Base-by-base conservation (phyloP, 2,797 vertebrate genomes). In the Manis pentadactyla region DNA sequence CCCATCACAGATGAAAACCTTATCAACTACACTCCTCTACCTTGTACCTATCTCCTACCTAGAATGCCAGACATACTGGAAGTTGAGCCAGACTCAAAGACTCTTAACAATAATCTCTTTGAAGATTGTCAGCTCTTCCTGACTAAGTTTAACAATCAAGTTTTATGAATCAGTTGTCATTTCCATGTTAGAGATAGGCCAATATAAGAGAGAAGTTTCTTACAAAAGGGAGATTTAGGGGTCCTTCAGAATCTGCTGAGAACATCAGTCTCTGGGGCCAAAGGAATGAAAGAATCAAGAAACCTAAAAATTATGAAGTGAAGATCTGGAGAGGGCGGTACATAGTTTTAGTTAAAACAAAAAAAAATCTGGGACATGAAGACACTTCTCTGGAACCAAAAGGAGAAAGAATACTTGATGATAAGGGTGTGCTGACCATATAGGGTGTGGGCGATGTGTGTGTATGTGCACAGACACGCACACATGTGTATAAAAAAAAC, bases 141-240 rank as follows among this genome's bases (percentile, higher is more conserved):
- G 82, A n/a, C 31, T 96, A 92, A 92, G 78, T 96, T 25, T 92
- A 86, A 95, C 84, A 93, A 95, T 96, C 87, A 59, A 90, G 42
- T 34, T 55, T 97, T 81, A 14, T 97, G 90, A 92, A 91, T 94
- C 61, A 18, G 49, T 87, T 77, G 74, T 61, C 57, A 88, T 83
- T 97, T 86, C 93, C 69, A 27, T 34, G n/a, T 61, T 78, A 84
- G 53, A 88, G 10, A 78, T 91, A n/a, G 46, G 29, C 64, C 9
- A 49, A 79, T 14, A 17, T 25, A 75, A 81, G 66, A 68, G 94
- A 77, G 53, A 90, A 57, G 27, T 55, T 0, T 85, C 49, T 89
- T 66, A 21, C 31, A 71, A 90, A 92, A 64, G 34, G 12, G 27
- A 91, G 12, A 19, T 31, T 46, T 74, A 63, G 31, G 55, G 25